phyloP scores from a whole-genome alignment of 2,888 invertebrate species.

The Philaethria dido region DNA sequence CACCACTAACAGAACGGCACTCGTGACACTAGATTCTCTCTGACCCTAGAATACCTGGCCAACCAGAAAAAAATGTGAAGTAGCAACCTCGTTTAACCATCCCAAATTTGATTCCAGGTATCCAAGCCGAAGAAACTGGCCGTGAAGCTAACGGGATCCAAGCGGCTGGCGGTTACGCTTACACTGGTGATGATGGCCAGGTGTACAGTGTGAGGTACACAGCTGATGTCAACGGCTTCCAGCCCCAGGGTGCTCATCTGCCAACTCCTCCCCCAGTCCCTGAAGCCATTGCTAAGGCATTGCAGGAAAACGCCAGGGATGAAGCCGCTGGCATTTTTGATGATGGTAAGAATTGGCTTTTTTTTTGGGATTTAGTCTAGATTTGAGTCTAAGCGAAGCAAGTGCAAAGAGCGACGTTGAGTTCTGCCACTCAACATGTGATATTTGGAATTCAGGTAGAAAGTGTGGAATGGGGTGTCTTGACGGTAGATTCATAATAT shows the following conservation, averaged over 20 bases:
- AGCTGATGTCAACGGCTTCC: constrained; percentile 77
- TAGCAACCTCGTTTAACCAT: not conserved
- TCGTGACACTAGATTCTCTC: too few species aligned
- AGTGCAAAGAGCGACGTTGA: too few species aligned
- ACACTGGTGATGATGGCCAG: constrained; percentile 85
- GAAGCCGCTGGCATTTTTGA: constrained; percentile 82
- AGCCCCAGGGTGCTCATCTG: constrained; percentile 81
- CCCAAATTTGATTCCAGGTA: constrained; percentile 56
- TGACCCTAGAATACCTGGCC: too few species aligned
- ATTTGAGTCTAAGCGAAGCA: too few species aligned
- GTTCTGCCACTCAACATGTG: too few species aligned
- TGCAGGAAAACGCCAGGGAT: constrained; percentile 78
- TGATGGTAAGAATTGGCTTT: constrained; percentile 74
- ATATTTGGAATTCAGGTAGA: too few species aligned
- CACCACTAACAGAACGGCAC: too few species aligned
- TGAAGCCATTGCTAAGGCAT: constrained; percentile 80
- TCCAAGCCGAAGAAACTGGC: constrained; percentile 71
- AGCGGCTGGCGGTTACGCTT: constrained; percentile 83
- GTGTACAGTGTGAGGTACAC: constrained; percentile 79
- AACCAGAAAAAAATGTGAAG: too few species aligned
- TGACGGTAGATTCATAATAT: too few species aligned
- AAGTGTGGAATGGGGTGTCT: too few species aligned
- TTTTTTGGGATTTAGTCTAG: too few species aligned
- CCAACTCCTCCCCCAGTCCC: constrained; percentile 85
- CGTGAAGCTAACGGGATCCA: constrained; percentile 74